Conservation (phyloP, 2,113 vertebrate species). For the Thryonomys swinderianus region DNA sequence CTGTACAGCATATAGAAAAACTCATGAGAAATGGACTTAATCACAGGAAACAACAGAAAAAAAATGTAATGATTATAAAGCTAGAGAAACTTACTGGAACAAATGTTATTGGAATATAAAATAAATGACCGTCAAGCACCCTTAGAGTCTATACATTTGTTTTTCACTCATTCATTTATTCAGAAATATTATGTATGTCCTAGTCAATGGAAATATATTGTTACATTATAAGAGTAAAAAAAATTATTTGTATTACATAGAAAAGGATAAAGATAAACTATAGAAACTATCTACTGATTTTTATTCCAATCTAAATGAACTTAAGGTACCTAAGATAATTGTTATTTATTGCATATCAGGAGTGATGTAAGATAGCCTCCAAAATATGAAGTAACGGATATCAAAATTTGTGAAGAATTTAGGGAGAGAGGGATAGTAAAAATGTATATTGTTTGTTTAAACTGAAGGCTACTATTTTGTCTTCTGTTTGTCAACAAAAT, state of each 20-base stretch:
- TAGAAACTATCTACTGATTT: constrained; percentile 9
- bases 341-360: neutral
- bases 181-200: neutral
- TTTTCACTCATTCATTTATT: constrained; percentile 31
- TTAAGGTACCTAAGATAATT: neutral
- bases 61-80: neutral
- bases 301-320: neutral
- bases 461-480: neutral
- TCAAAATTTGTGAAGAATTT: neutral
- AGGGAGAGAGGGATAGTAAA: neutral
- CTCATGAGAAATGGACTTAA: neutral
- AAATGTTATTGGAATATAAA: neutral
- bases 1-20: neutral
- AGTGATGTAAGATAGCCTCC: neutral
- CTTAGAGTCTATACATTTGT: neutral
- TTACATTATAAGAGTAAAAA: neutral
- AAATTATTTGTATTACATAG: neutral
- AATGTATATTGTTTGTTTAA: neutral
- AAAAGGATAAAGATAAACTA: constrained; percentile 1
- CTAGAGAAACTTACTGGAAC: neutral
- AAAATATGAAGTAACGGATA: neutral
- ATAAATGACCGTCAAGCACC: neutral
- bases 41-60: neutral
- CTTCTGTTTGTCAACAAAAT: constrained; percentile 5
- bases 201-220: neutral